Evolutionary conservation across 2,113 vertebrate genomes (phyloP), one percentile per base, ranked within the genome.

Genomic region (Bostrychus sinensis): DNA sequence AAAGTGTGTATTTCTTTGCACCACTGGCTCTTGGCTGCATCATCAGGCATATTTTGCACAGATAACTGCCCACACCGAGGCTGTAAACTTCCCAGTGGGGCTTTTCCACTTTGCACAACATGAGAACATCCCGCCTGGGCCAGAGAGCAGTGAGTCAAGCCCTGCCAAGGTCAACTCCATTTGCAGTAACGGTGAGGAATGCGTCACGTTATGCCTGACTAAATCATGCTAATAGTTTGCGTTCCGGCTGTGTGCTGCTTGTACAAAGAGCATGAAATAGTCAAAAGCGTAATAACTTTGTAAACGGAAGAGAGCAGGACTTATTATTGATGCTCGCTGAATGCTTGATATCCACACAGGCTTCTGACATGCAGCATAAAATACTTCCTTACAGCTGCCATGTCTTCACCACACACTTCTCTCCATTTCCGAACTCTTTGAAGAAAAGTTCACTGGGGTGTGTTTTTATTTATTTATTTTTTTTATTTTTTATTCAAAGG

Each of bases 361-460:
- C 50, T 25, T 55, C 51, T 61, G 16, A 67, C 63, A 58, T 28
- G 34, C 50, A 19, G 50, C 22, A 67, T 50, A 6, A 67, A 53
- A 54, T 17, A 1, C 48, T 62, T 50, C 34, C 42, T 28, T 34
- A 57, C 25, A 30, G 55, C 8, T 38, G 45, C 45, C 6, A 26
- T 56, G 36, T 41, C 14, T 14, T 50, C 36, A n/a, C 20, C 28
- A 13, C 61, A 3, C n/a, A 16, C 50, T 4, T 9, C 30, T 16
- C 22, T 6, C 63, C 56, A 65, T 77, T 72, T 72, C 73, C 80
- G 57, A 38, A 59, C 63, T 77, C 78, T 84, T 82, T 80, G 83
- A 84, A 81, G 81, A 76, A 84, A 84, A 80, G 77, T 83, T 80
- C 55, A 53, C 53, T 64, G 66, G 69, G 80, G 70, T 69, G 42